Evolutionary conservation across 2,888 invertebrate genomes (phyloP).

Genomic region (Drosophila putrida): DNA sequence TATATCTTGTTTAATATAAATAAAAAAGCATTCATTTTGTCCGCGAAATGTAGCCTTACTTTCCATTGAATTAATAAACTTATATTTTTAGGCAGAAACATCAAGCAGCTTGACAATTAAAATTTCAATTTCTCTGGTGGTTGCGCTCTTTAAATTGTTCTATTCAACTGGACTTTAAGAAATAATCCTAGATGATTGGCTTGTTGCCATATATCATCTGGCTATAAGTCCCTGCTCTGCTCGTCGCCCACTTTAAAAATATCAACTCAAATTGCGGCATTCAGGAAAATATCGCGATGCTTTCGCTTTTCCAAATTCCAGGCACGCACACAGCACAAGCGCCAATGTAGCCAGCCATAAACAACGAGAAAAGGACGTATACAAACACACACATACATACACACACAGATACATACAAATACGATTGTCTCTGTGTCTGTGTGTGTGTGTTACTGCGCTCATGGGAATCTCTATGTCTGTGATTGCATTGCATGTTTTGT

Average conservation of each 20-base stretch:
- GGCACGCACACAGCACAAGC: slow-evolving; percentile 69
- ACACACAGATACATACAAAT: slow-evolving; percentile 15
- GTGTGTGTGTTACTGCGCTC: slow-evolving; percentile 49
- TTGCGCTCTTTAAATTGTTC: slow-evolving; percentile 3
- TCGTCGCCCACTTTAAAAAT: slow-evolving; percentile 65
- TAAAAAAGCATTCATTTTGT: too few species aligned
- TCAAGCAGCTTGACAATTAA: not conserved
- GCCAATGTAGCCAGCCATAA: slow-evolving; percentile 71
- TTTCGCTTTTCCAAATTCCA: slow-evolving; percentile 67
- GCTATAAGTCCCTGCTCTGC: slow-evolving; percentile 36
- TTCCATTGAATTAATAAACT: too few species aligned
- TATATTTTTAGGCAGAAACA: too few species aligned
- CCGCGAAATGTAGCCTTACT: too few species aligned
- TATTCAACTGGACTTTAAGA: slow-evolving; percentile 12
- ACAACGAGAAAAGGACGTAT: slow-evolving; percentile 64
- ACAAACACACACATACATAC: slow-evolving; percentile 33
- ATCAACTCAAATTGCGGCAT: slow-evolving; percentile 76
- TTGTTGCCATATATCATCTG: slow-evolving; percentile 30
- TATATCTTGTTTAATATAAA: too few species aligned
- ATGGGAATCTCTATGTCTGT: slow-evolving; percentile 76
- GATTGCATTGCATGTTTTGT: slow-evolving; percentile 75
- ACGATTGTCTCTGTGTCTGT: slow-evolving; percentile 10
- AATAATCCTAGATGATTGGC: slow-evolving; percentile 38
- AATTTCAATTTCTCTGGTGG: not conserved
- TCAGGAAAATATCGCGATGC: slow-evolving; percentile 66